These are phyloP conservation scores for Cerceris ruficornis DNA, from an alignment of 2,888 invertebrate genomes.

Conservation along the genomic window DNA sequence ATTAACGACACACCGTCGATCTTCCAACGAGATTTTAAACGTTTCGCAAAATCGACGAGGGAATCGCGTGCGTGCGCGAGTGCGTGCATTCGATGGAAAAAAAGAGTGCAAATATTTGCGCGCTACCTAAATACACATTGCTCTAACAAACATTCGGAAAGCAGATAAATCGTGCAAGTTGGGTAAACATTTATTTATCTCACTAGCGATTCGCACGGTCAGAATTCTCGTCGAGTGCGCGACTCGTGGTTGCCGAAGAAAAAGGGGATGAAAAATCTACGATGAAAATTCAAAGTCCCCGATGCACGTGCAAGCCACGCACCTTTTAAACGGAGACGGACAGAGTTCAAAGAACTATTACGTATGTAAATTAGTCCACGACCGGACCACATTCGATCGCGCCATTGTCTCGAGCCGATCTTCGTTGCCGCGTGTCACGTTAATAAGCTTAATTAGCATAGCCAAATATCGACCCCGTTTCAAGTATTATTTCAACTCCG, in stretches of 20 bases:
- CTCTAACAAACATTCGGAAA: not conserved
- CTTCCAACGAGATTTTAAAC: not conserved
- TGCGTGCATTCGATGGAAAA: not conserved
- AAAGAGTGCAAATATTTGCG: constrained; percentile 3
- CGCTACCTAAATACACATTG: not conserved
- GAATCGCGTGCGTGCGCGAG: not conserved
- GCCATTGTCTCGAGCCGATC: constrained; percentile 69
- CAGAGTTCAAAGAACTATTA: constrained; percentile 56
- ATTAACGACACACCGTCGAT: not conserved
- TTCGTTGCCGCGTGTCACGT: constrained; percentile 50
- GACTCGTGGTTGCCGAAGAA: too few species aligned
- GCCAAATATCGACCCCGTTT: too few species aligned
- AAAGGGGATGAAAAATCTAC: too few species aligned
- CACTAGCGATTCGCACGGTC: not conserved
- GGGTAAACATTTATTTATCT: constrained; percentile 26
- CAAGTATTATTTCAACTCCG: not conserved
- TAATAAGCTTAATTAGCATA: not conserved
- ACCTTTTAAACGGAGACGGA: constrained; percentile 17
- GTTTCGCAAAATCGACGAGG: not conserved
- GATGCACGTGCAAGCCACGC: too few species aligned
- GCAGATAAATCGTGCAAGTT: constrained; percentile 19
- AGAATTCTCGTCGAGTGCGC: not conserved
- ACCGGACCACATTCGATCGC: constrained; percentile 62
- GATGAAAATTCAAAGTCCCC: too few species aligned
- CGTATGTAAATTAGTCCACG: constrained; percentile 66